Conservation (phyloP, 2,113 vertebrate species). For the Tricholaema leucomelas region DNA sequence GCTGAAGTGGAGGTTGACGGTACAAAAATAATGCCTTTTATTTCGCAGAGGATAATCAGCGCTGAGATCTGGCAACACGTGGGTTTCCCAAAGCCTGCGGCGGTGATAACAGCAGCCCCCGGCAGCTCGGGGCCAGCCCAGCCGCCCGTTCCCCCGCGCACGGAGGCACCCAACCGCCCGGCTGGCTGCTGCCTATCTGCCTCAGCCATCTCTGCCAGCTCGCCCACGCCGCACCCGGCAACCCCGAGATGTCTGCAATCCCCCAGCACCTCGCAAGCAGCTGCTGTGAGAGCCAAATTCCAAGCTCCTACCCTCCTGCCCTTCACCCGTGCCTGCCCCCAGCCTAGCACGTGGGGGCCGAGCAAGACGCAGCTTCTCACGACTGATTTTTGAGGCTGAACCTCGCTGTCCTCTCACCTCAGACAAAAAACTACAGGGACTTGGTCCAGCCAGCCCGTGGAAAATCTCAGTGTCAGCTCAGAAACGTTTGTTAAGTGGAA, state of each 20-base stretch:
- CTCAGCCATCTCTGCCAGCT: constrained; percentile 30
- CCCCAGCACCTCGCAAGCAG: not conserved
- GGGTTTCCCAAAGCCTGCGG: constrained; percentile 49
- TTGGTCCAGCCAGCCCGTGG: fast-evolving
- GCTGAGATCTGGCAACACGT: constrained; percentile 45
- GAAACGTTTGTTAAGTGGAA: not conserved
- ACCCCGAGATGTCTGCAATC: not conserved
- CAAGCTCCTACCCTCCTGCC: not conserved
- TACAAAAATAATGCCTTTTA: constrained; percentile 44
- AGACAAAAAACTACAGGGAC: not conserved
- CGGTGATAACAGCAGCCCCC: not conserved
- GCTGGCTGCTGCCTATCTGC: not conserved
- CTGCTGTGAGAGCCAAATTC: not conserved
- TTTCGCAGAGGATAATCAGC: not conserved
- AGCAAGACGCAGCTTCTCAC: fast-evolving
- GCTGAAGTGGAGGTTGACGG: constrained; percentile 17
- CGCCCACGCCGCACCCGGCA: not conserved
- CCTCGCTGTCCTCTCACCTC: fast-evolving
- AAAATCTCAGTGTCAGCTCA: too few species aligned
- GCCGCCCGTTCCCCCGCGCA: not conserved
- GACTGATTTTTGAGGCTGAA: not conserved
- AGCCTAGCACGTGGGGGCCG: not conserved
- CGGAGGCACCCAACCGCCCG: not conserved
- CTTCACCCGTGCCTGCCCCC: not conserved
- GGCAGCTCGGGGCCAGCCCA: not conserved